Conservation (phyloP, 1,140 invertebrate genomes). For the Drosophila mayri region DNA sequence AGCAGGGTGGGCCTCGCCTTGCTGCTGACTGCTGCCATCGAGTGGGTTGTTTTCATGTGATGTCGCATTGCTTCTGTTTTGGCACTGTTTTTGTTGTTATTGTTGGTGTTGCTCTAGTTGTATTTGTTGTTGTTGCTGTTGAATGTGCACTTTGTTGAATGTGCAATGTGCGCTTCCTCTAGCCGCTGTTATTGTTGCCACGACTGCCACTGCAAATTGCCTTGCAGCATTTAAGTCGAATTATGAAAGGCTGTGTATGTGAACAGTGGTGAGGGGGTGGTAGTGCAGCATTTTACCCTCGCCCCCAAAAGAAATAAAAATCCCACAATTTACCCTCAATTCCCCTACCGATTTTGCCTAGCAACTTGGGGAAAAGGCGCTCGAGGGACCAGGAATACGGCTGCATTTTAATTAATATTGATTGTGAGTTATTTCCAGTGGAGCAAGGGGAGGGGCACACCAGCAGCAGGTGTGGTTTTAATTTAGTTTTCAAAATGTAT, state of each 20-base stretch:
- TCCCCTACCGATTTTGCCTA: background rate
- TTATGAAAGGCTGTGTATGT: slow-evolving; percentile 65
- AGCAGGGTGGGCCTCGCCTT: slow-evolving; percentile 23
- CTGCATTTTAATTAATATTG: slow-evolving; percentile 83
- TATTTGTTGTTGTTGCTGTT: slow-evolving; percentile 39
- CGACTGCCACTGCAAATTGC: slow-evolving; percentile 79
- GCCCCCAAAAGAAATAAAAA: slow-evolving; percentile 19
- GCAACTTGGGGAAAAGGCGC: slow-evolving; percentile 49
- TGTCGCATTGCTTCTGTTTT: slow-evolving; percentile 58
- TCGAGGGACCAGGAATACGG: slow-evolving; percentile 60
- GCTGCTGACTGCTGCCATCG: slow-evolving; percentile 27
- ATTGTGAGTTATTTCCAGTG: slow-evolving; percentile 65
- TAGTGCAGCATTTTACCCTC: slow-evolving; percentile 10
- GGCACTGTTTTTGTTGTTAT: slow-evolving; percentile 1
- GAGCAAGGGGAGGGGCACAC: background rate
- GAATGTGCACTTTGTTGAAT: slow-evolving; percentile 74
- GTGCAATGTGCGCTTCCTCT: slow-evolving; percentile 69
- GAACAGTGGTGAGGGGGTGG: background rate
- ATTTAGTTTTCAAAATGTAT: slow-evolving; percentile 57
- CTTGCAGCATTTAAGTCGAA: slow-evolving; percentile 80
- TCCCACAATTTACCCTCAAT: slow-evolving; percentile 6
- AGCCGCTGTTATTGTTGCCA: slow-evolving; percentile 54
- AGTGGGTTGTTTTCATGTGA: slow-evolving; percentile 61
- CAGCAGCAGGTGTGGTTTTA: slow-evolving; percentile 48
- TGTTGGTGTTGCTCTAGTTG: slow-evolving; percentile 17